A percentile compares a stretch with the other conserved stretches of the same genome.
Evolutionary conservation across 1,140 invertebrate species (phyloP).

Genomic region (Sesamia nonagrioides): DNA sequence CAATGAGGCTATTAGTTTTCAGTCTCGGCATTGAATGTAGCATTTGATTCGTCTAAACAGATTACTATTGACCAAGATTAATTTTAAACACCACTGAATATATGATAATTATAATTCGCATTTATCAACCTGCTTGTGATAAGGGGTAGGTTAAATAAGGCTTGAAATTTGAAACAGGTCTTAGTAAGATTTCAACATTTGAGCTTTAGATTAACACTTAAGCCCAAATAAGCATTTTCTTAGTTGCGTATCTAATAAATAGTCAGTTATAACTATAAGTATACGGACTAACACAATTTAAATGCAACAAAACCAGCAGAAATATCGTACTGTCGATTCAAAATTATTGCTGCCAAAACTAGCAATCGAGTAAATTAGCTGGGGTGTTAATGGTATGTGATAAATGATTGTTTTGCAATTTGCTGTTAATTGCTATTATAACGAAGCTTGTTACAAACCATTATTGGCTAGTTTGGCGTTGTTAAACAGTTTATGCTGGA

Average conservation of each 20-base stretch:
- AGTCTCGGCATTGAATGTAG: neutral
- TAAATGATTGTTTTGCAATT: slow-evolving; percentile 25
- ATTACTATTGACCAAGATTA: neutral
- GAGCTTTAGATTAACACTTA: neutral
- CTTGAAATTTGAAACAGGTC: no score
- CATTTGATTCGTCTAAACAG: neutral
- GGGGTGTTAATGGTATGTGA: slow-evolving; percentile 16
- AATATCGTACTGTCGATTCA: slow-evolving; percentile 22
- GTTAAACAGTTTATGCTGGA: neutral
- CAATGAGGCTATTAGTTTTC: neutral
- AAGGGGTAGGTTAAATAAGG: no score
- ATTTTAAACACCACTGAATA: neutral
- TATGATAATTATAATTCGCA: no score
- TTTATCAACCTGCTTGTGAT: no score
- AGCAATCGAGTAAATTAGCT: slow-evolving; percentile 12
- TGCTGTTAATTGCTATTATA: slow-evolving; percentile 22
- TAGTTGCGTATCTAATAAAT: neutral
- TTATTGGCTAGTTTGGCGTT: neutral
- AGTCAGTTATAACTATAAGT: neutral
- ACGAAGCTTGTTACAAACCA: slow-evolving; percentile 5
- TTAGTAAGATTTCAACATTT: no score
- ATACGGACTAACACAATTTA: neutral
- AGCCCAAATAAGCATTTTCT: neutral
- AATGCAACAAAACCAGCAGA: neutral
- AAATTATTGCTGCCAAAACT: slow-evolving; percentile 12